Conservation (phyloP, 2,797 vertebrate genomes). For the Danio tinwini region DNA sequence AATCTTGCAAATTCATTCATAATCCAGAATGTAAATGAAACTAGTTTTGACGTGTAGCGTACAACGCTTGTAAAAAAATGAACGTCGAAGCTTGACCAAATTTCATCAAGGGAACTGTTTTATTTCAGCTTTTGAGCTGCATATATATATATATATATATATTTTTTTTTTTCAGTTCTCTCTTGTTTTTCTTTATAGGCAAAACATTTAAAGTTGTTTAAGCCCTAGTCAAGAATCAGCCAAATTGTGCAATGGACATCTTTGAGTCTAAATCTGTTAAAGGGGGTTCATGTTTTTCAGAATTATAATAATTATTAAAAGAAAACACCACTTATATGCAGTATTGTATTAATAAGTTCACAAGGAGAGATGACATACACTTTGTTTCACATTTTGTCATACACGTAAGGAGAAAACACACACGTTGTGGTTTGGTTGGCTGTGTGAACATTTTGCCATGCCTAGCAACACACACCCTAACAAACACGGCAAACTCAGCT, state of each 20-base stretch:
- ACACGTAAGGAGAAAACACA: constrained; percentile 3
- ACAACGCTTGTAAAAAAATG: neutral
- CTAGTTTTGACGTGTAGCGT: neutral
- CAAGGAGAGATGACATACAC: constrained; percentile 15
- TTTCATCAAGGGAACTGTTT: constrained; percentile 4
- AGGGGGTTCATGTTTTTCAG: constrained; percentile 55
- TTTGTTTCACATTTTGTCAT: constrained; percentile 39
- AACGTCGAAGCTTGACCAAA: neutral
- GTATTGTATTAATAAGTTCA: constrained; percentile 67
- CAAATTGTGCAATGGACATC: constrained; percentile 55
- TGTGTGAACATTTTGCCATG: constrained; percentile 25
- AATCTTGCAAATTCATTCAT: constrained; percentile 26
- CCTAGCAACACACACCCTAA: neutral
- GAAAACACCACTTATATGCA: constrained; percentile 65
- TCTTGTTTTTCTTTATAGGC: constrained; percentile 32
- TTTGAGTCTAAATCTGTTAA: constrained; percentile 54
- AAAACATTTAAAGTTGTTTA: constrained; percentile 47
- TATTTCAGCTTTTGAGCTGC: constrained; percentile 55
- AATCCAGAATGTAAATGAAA: constrained; percentile 6
- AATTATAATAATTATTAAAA: neutral
- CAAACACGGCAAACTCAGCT: constrained; percentile 51
- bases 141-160: constrained; percentile 58
- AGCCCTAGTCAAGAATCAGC: constrained; percentile 51
- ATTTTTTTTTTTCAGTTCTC: constrained; percentile 46
- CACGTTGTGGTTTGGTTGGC: constrained; percentile 15